Conservation (phyloP, 2,113 vertebrate species). For the Psittacara wagleri region DNA sequence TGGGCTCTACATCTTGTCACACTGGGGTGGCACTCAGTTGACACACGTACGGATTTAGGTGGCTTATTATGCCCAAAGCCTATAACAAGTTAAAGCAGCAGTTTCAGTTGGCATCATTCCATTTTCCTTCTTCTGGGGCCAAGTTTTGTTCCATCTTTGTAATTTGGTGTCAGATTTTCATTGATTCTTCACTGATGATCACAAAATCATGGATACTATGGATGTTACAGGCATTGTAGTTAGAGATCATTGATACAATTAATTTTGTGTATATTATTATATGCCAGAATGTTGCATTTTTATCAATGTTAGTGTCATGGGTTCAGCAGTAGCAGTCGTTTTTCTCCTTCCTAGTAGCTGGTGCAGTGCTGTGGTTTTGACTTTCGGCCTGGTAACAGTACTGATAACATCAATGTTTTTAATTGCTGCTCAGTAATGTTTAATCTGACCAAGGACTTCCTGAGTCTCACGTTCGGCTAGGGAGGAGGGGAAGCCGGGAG, state of each 20-base stretch:
- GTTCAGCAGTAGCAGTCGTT: no score
- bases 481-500: no score
- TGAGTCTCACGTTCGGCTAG: no score
- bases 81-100: background rate
- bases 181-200: background rate
- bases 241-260: background rate
- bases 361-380: no score
- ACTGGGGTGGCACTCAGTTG: background rate
- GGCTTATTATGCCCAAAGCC: background rate
- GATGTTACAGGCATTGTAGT: background rate
- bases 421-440: no score
- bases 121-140: background rate
- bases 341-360: no score
- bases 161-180: background rate
- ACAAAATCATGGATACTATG: background rate
- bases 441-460: no score
- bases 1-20: background rate
- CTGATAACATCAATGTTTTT: no score
- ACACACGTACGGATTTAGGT: rapidly evolving
- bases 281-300: background rate
- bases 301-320: background rate
- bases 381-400: no score
- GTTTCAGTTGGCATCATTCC: background rate
- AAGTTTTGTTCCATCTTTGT: background rate
- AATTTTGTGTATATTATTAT: background rate